phyloP scores from a whole-genome alignment of 1,140 invertebrate genomes.

The Saccostrea cuccullata region DNA sequence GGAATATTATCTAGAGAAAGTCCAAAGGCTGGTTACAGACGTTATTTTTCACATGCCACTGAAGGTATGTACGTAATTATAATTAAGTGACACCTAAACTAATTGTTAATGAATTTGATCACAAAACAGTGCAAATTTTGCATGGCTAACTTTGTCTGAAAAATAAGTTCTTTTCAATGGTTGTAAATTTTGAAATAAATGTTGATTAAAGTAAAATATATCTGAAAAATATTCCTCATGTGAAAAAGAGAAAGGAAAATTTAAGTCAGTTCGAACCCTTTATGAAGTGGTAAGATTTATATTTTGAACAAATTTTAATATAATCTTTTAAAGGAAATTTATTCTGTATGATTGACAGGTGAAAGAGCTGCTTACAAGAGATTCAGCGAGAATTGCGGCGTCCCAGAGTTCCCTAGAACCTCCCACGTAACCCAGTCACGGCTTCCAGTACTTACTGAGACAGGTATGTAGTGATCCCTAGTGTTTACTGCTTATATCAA shows the following conservation, averaged over 20 bases:
- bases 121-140: no score
- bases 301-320: no score
- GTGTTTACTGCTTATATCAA: no score
- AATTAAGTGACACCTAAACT: no score
- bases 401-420: conserved; percentile 89
- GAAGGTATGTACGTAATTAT: conserved; percentile 81
- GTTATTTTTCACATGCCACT: conserved; percentile 95
- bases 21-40: conserved; percentile 93
- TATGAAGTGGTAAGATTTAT: no score
- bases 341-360: conserved; percentile 73
- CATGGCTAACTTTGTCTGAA: no score
- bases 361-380: conserved; percentile 89
- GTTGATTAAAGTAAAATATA: not conserved
- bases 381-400: conserved; percentile 89
- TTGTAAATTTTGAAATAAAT: not conserved
- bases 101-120: no score
- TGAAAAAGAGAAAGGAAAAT: no score
- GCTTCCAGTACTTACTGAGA: conserved; percentile 79
- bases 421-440: conserved; percentile 76
- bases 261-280: no score
- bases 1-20: conserved; percentile 88
- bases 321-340: no score
- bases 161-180: no score
- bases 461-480: conserved; percentile 72
- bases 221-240: no score